Conservation (phyloP, 2,888 invertebrate species). For the Yponomeuta malinellus region DNA sequence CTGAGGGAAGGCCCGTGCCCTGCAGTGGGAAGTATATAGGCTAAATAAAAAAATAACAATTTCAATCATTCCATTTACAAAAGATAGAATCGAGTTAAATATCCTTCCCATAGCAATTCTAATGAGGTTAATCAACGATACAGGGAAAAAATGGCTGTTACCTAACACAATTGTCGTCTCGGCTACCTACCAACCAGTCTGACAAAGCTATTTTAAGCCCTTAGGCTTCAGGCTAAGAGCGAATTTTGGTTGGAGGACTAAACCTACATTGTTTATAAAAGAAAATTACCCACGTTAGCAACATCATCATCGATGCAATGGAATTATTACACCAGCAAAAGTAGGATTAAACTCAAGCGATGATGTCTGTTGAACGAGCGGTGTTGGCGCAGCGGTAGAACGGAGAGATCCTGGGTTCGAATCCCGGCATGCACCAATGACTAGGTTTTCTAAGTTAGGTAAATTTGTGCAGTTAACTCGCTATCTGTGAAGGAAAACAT, state of each 20-base stretch:
- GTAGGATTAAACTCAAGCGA: background rate
- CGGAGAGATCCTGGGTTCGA: too few relatives aligned
- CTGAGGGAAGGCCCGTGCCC: too few relatives aligned
- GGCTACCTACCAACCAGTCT: background rate
- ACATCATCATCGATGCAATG: background rate
- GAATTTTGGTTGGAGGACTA: background rate
- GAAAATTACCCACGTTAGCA: background rate
- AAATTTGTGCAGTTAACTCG: too few relatives aligned
- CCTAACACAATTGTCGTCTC: background rate
- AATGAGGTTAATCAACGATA: background rate
- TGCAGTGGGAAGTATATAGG: too few relatives aligned
- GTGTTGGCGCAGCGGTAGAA: too few relatives aligned
- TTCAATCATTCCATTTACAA: too few relatives aligned
- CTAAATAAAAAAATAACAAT: too few relatives aligned
- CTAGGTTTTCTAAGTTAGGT: too few relatives aligned
- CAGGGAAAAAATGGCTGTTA: background rate
- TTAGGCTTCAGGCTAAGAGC: background rate
- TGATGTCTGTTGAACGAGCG: too few relatives aligned
- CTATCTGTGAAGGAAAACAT: too few relatives aligned
- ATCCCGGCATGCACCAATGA: too few relatives aligned
- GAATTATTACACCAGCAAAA: background rate
- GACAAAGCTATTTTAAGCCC: background rate
- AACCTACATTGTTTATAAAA: background rate
- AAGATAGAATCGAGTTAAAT: too few relatives aligned
- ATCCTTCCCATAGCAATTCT: background rate